phyloP scores from a whole-genome alignment of 2,888 invertebrate species.

The Zonitis immaculata region DNA sequence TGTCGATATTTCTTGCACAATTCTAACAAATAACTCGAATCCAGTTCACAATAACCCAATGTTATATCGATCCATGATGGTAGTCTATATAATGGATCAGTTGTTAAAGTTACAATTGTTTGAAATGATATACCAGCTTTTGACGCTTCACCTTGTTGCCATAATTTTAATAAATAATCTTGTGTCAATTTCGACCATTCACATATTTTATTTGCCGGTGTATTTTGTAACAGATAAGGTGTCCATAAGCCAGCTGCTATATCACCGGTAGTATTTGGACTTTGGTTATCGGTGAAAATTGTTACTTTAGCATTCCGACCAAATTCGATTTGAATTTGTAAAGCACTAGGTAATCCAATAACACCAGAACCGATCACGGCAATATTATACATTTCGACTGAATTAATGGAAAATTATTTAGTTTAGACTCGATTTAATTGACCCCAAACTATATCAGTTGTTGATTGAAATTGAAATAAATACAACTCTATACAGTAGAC shows the following conservation, averaged over 20 bases:
- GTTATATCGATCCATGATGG: constrained; percentile 49
- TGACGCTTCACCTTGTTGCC: constrained; percentile 52
- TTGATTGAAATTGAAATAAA: no score
- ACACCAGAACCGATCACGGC: constrained; percentile 73
- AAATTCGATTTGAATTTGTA: constrained; percentile 60
- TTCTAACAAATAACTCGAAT: constrained; percentile 39
- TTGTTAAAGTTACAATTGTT: constrained; percentile 31
- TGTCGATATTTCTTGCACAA: constrained; percentile 41
- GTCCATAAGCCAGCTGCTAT: constrained; percentile 74
- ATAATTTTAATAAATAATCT: constrained; percentile 55
- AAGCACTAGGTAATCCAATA: constrained; percentile 65
- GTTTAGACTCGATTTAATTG: no score
- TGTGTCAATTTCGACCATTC: constrained; percentile 63
- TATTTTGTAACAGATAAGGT: constrained; percentile 60
- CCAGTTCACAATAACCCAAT: constrained; percentile 47
- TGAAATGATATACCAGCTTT: constrained; percentile 31
- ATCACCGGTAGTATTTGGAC: constrained; percentile 72
- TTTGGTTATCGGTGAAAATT: constrained; percentile 61
- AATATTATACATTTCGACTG: constrained; percentile 24
- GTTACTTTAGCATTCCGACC: constrained; percentile 53
- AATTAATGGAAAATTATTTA: not conserved
- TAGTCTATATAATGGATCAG: constrained; percentile 33
- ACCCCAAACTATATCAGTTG: no score
- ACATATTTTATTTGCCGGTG: constrained; percentile 53
- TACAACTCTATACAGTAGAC: no score